Evolutionary conservation across 2,113 vertebrate species (phyloP).

Genomic region (Gopherus flavomarginatus): DNA sequence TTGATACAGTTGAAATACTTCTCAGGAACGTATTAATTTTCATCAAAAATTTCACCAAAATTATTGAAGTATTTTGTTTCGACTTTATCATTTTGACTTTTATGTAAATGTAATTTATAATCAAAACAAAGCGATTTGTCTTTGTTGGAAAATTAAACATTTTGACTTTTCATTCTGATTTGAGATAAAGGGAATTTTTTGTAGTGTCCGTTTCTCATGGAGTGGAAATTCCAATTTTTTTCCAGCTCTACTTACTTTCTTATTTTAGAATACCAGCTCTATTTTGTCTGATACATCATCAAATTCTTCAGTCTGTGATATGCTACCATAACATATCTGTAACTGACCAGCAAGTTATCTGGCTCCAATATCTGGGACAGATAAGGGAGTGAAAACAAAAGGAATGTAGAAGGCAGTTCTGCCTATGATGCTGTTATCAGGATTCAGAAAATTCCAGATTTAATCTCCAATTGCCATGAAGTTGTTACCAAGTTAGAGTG

Average conservation of each 20-base stretch:
- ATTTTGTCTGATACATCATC: neutral
- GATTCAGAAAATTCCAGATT: neutral
- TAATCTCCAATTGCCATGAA: neutral
- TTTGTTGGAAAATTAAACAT: neutral
- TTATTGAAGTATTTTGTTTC: neutral
- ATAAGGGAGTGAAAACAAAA: neutral
- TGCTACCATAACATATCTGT: neutral
- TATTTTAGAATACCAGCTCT: neutral
- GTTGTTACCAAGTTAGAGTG: too few relatives aligned
- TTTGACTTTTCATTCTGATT: neutral
- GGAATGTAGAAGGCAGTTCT: neutral
- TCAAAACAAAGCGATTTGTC: neutral
- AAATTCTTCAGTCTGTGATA: neutral
- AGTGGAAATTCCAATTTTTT: neutral
- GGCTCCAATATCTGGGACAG: neutral
- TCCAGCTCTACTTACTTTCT: neutral
- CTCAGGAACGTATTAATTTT: neutral
- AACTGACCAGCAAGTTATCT: neutral
- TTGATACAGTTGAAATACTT: neutral
- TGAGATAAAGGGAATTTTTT: neutral
- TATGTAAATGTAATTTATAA: neutral
- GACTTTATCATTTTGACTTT: neutral
- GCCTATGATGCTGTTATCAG: neutral
- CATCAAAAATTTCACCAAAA: neutral
- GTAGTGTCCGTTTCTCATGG: neutral